Conservation (phyloP, 64 coral and sea anemone genomes). For the Catalaphyllia jardinei region DNA sequence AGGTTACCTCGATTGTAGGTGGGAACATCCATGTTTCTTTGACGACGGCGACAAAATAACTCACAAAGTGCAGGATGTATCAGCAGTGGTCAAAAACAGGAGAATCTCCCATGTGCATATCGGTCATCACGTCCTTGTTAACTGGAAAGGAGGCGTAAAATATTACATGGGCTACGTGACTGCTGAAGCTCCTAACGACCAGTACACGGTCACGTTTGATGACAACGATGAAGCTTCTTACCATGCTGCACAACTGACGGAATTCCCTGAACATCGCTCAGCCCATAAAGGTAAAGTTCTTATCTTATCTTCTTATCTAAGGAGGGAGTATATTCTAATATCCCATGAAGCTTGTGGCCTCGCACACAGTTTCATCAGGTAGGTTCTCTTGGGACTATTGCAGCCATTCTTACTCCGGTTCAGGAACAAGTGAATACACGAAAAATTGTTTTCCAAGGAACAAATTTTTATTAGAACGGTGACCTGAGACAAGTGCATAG, state of each 20-base stretch:
- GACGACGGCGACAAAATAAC: conserved; percentile 27
- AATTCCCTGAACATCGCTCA: background rate
- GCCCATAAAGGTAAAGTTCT: conserved; percentile 2
- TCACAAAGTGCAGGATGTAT: conserved; percentile 16
- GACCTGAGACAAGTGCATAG: no score
- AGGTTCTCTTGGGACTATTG: no score
- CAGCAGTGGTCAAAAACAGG: background rate
- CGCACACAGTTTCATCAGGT: no score
- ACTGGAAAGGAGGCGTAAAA: conserved; percentile 21
- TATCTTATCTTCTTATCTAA: no score
- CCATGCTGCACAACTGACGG: background rate
- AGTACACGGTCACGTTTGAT: conserved; percentile 59
- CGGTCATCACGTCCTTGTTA: conserved; percentile 47
- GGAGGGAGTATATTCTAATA: no score
- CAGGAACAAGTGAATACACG: no score
- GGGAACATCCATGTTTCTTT: conserved; percentile 48
- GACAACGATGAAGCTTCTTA: conserved; percentile 66
- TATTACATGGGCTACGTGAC: conserved; percentile 68
- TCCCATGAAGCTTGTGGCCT: no score
- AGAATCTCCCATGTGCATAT: conserved; percentile 4
- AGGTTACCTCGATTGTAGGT: background rate
- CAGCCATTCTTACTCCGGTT: no score
- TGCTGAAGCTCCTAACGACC: conserved; percentile 39
- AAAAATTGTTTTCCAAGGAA: no score
- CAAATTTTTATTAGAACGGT: no score